Evolutionary conservation across 2,888 invertebrate genomes (phyloP), one percentile per base, ranked within the genome.

Genomic region (Oscheius sp.): DNA sequence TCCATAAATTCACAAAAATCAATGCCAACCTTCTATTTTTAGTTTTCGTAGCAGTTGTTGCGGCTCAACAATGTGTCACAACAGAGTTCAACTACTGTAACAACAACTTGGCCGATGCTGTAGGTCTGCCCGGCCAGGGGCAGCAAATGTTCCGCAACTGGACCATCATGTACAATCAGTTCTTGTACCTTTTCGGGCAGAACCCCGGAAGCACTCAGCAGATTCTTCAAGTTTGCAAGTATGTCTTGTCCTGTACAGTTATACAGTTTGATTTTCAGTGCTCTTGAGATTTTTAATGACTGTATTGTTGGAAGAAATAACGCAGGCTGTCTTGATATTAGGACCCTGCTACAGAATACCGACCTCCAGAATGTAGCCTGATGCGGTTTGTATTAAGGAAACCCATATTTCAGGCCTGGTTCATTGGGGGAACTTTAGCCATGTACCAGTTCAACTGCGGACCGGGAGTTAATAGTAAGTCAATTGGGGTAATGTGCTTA

Each of bases 361-460:
- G 81, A 81, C 57, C 66, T 81, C n/a, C 78, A 75, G 37, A 78
- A 77, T 77, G 81, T 80, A 55, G 73, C 13, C 50, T 11, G n/a
- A 21, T 48, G 42, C 37, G 21, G 21, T 50, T 60, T 76, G 2
- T 48, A 32, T 9, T 9, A 53, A 11, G 1, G 7, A 59, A 59
- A 21, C 2, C 5, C 3, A 59, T 13, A 48, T 21, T 72, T 51
- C 55, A 81, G 81, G 79, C 81, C 42, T 81, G 74, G 62, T 76
- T 76, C 1, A 71, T 74, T 1, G 77, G 76, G 13, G 79, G 79
- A 57, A 79, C 78, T 51, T 73, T 78, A n/a, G 58, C 68, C 35
- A 71, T 72, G 62, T 79, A 81, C 71, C 66, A 65, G n/a, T 81
- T 81, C 76, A 81, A 81, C 73, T 81, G 81, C 65, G 81, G 81